A percentile compares a stretch with the other conserved stretches of the same genome.
Evolutionary conservation across 2,888 invertebrate species (phyloP).

Genomic region (Shargacucullia verbasci): DNA sequence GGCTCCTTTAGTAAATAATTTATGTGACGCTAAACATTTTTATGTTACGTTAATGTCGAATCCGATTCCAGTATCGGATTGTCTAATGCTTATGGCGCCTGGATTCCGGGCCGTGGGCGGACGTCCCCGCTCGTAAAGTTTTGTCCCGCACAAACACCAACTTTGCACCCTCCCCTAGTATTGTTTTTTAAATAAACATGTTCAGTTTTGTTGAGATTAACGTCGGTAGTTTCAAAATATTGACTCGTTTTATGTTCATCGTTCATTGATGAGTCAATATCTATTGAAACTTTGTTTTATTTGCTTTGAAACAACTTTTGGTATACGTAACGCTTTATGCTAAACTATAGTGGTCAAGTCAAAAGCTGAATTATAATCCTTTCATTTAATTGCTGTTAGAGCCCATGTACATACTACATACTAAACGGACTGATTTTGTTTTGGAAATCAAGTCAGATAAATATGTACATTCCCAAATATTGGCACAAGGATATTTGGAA

Average conservation of each 20-base stretch:
- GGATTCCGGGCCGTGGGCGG: constrained; percentile 75
- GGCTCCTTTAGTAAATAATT: constrained; percentile 84
- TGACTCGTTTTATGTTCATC: constrained; percentile 62
- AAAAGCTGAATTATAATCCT: no score
- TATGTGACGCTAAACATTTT: constrained; percentile 86
- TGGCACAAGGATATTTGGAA: no score
- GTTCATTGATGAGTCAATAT: constrained; percentile 37
- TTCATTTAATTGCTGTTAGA: no score
- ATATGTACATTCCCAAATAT: no score
- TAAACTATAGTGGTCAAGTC: no score
- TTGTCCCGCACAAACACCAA: constrained; percentile 83
- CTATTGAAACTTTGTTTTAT: not conserved
- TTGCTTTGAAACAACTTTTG: not conserved
- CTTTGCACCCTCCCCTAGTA: constrained; percentile 75
- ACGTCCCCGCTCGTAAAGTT: constrained; percentile 82
- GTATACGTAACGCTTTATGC: not conserved
- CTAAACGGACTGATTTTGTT: no score
- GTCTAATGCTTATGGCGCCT: constrained; percentile 87
- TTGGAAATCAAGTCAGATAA: no score
- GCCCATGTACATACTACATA: no score
- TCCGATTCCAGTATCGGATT: constrained; percentile 82
- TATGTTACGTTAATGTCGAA: constrained; percentile 85
- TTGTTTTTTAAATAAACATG: constrained; percentile 84
- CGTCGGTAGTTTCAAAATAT: constrained; percentile 77
- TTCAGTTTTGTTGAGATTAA: constrained; percentile 78